Base-by-base conservation (phyloP, 2,888 invertebrate species). In the Oscheius sp. region DNA sequence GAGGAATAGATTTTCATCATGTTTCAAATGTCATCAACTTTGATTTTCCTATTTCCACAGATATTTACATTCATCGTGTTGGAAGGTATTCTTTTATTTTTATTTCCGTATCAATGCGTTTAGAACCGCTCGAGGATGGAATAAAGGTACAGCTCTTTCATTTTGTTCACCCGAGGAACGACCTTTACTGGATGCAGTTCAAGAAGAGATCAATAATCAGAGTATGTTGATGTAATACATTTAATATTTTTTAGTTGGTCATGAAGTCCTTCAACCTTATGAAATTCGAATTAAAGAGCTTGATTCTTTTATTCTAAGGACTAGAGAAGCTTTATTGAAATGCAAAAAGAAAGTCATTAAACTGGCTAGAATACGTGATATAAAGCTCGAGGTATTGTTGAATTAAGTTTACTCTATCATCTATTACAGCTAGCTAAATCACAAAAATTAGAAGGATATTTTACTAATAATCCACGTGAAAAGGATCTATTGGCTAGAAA, bases 1-100 rank as follows among this genome's bases (percentile, higher is more conserved):
- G 99, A 75, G 99, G 99, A 68, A 96, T 99, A 71, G 99, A 99
- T 90, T 99, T 99, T 89, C 96, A 97, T 87, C 93, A 93, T 89
- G 97, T 99, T 0, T 93, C 96, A 7, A 98, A 98, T 90, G 95
- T 99, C 0, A 93, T 99, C 74, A 99, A 99, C 90, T 99, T 98
- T 90, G 99, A 99, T 90, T 98, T 99, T 89, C 99, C 99, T 0
- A 90, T 92, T 12, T 93, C 94, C 88, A 92, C 94, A 0, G 93
- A 92, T 86, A 93, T 96, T 0, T 99, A 99, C 89, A 93, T 99
- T 75, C 99, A 99, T 89, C 91, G 99, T 86, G 97, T 96, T 0
- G 99, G 98, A 0, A 89, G 35, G 35, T 35, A n/a, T n/a, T n/a
- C 90, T 99, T 98, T 90, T 99, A 99, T 90, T 98, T 99, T 89